Base-by-base conservation (phyloP, 2,888 invertebrate genomes). In the Anarsia innoxiella region DNA sequence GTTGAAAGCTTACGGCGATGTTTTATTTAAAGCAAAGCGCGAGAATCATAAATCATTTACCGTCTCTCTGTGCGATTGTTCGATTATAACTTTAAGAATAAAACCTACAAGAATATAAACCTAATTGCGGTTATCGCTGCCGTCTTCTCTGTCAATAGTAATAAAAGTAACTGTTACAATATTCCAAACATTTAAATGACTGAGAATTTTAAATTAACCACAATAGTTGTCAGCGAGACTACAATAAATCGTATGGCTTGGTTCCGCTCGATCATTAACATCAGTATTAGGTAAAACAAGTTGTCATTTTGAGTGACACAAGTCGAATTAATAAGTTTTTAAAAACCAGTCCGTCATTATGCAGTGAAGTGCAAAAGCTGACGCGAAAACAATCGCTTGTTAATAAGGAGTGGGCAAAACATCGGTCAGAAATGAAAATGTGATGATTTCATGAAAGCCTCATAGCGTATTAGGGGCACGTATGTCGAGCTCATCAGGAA, bases 1-100 rank as follows among this genome's bases (percentile, higher is more conserved):
- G 71, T 65, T 70, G 78, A 79, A 79, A 80, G 79, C 82, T 83
- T 61, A 78, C 68, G 78, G 82, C 82, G 59, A 77, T 78, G 77
- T 75, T 69, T 74, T 73, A 79, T 80, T 79, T 76, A 76, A 75
- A 69, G 63, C 53, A 54, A 65, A 73, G 79, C 78, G 82, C 69
- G 76, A 79, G 62, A 46, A 44, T 2, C 56, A 63, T 83, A 79
- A 77, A 84, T 84, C 83, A 79, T 72, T 60, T 45, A 48, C 56
- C 60, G 71, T 72, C 74, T 71, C 60, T 72, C 67, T 71, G 56
- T 66, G 59, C 73, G 67, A 75, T 71, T 66, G 68, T 72, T 75
- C 77, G 72, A 74, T 78, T 72, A 72, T 66, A 62, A 64, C 62
- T 51, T 59, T 49, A 56, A 55, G 61, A 74, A 72, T 69, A 69